Evolutionary conservation across 2,797 vertebrate genomes (phyloP).

Genomic region (Lateolabrax maculatus): DNA sequence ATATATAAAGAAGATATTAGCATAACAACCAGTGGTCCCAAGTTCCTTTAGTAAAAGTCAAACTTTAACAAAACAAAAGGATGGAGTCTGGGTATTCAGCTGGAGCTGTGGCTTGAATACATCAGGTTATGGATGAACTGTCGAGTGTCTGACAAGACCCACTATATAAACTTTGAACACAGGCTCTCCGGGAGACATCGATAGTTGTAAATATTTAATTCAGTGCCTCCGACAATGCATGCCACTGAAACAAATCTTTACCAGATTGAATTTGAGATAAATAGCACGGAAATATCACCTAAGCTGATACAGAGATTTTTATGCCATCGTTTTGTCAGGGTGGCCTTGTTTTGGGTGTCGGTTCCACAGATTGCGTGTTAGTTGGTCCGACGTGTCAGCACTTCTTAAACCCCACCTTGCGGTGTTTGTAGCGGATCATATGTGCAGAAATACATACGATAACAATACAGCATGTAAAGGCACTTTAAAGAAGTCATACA

Average conservation of each 20-base stretch:
- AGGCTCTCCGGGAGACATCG: conserved; percentile 76
- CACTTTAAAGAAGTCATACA: neutral
- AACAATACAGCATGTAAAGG: neutral
- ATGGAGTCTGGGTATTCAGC: conserved; percentile 31
- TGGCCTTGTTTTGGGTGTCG: conserved; percentile 28
- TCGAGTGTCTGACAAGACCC: conserved; percentile 70
- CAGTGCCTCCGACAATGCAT: conserved; percentile 78
- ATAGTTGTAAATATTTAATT: conserved; percentile 87
- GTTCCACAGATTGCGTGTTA: conserved; percentile 32
- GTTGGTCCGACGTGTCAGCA: conserved; percentile 38
- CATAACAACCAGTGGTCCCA: conserved; percentile 2
- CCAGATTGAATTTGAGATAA: conserved; percentile 80
- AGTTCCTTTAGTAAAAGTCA: conserved; percentile 26
- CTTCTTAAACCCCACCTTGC: conserved; percentile 4
- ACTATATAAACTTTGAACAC: conserved; percentile 81
- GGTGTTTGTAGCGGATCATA: conserved; percentile 1
- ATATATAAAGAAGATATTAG: neutral
- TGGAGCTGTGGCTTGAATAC: conserved; percentile 58
- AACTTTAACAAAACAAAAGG: conserved; percentile 37
- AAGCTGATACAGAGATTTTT: conserved; percentile 61
- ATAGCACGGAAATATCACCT: conserved; percentile 75
- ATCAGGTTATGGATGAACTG: conserved; percentile 80
- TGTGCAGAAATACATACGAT: neutral
- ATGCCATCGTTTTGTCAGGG: conserved; percentile 49
- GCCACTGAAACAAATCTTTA: conserved; percentile 82